A percentile compares a stretch with the other conserved stretches of the same genome.
phyloP scores from a whole-genome alignment of 2,888 invertebrate genomes.

The Nudaria mundana region DNA sequence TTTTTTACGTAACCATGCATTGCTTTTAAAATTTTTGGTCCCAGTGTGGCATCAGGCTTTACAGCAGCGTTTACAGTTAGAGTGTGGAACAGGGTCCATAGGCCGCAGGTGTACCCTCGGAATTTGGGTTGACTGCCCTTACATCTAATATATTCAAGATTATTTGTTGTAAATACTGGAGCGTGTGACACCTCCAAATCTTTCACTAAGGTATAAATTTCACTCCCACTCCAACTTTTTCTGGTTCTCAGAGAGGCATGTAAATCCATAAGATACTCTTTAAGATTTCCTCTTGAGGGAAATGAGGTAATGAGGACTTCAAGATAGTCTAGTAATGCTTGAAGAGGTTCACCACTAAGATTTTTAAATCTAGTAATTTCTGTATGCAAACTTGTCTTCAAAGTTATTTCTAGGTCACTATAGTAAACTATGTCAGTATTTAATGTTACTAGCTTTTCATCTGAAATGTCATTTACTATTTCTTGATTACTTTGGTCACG shows the following conservation, averaged over 20 bases:
- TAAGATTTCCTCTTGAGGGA: constrained; percentile 87
- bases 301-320: constrained; percentile 87
- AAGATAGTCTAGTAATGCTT: constrained; percentile 88
- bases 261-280: constrained; percentile 83
- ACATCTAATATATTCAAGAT: constrained; percentile 88
- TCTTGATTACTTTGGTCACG: constrained; percentile 40
- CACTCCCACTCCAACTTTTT: constrained; percentile 79
- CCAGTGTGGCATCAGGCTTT: constrained; percentile 68
- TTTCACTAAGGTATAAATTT: constrained; percentile 80
- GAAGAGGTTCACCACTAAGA: constrained; percentile 86
- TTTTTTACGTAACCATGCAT: constrained; percentile 94
- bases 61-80: constrained; percentile 89
- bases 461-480: constrained; percentile 36
- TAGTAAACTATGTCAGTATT: constrained; percentile 86
- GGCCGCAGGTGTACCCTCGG: constrained; percentile 95
- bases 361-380: constrained; percentile 88
- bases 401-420: constrained; percentile 92
- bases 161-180: constrained; percentile 78
- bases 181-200: constrained; percentile 74
- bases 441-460: constrained; percentile 28
- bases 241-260: constrained; percentile 73
- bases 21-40: constrained; percentile 87
- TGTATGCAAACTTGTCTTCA: constrained; percentile 90
- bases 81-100: constrained; percentile 97
- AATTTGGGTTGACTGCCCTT: constrained; percentile 87